A percentile compares a stretch with the other conserved stretches of the same genome.
Conservation (phyloP, 2,797 vertebrate genomes). For the Argentina silus region DNA sequence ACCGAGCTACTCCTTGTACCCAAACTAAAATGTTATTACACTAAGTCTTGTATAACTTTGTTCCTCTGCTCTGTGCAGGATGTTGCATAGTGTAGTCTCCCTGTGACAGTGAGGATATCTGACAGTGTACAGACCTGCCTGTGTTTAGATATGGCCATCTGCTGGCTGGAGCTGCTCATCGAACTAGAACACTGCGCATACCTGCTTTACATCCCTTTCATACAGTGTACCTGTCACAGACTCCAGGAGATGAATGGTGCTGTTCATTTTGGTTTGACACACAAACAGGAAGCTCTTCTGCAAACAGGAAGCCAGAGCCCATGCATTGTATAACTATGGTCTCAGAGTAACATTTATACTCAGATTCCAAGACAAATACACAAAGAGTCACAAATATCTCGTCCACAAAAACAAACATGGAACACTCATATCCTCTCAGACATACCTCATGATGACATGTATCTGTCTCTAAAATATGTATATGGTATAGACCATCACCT, state of each 20-base stretch:
- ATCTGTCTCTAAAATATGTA: not conserved
- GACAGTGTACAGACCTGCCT: conserved; percentile 29
- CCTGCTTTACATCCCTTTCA: conserved; percentile 3
- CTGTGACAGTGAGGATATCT: conserved; percentile 23
- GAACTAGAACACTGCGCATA: not conserved
- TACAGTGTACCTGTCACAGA: not conserved
- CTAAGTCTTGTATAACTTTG: conserved; percentile 7
- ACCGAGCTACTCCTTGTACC: conserved; percentile 17
- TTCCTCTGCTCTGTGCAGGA: conserved; percentile 6
- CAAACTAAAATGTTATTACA: conserved; percentile 18
- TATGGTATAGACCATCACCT: not conserved
- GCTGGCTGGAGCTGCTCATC: conserved; percentile 16
- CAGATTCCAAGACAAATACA: not conserved
- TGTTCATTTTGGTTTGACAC: not conserved
- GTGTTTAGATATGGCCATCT: conserved; percentile 45
- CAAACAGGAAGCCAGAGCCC: not conserved
- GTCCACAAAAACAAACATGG: not conserved
- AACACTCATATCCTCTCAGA: no score
- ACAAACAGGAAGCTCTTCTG: conserved; percentile 11
- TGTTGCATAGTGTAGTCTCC: conserved; percentile 22
- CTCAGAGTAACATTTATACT: not conserved
- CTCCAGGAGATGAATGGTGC: not conserved
- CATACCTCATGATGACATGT: no score
- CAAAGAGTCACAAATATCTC: not conserved
- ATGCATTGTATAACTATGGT: not conserved